Base-by-base conservation (phyloP, 1,140 invertebrate species). In the Phenacoccus solenopsis region DNA sequence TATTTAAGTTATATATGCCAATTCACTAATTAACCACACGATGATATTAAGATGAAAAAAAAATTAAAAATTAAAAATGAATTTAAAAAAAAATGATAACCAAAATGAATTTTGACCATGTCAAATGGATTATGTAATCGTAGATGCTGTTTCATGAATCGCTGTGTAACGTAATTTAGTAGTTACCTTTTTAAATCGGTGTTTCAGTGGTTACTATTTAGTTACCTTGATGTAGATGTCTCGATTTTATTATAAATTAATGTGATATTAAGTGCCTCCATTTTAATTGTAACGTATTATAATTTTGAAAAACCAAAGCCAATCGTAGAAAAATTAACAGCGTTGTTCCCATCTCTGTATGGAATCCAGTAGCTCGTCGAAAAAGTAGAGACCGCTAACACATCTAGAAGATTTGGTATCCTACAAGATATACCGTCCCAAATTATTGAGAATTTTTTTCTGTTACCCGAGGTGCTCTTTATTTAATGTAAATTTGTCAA, bases 191-290 rank as follows among this genome's bases (percentile, higher is more conserved):
- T 32, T 32, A 32, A 32, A 32, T 32, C 5, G 30, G 16, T 49
- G 20, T n/a, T 49, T 16, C 38, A 4, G 3, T 49, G 20, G 38
- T 16, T 9, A 16, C 20, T 16, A 16, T 49, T 49, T 49, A 49
- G 38, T 49, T 49, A 49, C 38, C 38, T 49, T 49, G 16, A 49
- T 49, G 38, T 49, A 49, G 20, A 49, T 49, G 38, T 49, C 20
- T 49, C 20, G 38, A 49, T 49, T 49, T 49, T 49, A 49, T 49
- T 49, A 27, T 16, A 16, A 64, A 64, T 64, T 64, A 64, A 64
- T 64, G 59, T 64, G 59, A 64, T 64, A 64, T 64, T 64, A 64
- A 64, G 59, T 64, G 59, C 59, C 59, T 64, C 59, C 59, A 27
- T 64, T 64, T 38, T 64, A 64, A 64, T 64, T 64, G 2, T 25